A percentile compares a stretch with the other conserved stretches of the same genome.
Evolutionary conservation across 2,888 invertebrate species (phyloP).

Genomic region (Meghimatium bilineatum): DNA sequence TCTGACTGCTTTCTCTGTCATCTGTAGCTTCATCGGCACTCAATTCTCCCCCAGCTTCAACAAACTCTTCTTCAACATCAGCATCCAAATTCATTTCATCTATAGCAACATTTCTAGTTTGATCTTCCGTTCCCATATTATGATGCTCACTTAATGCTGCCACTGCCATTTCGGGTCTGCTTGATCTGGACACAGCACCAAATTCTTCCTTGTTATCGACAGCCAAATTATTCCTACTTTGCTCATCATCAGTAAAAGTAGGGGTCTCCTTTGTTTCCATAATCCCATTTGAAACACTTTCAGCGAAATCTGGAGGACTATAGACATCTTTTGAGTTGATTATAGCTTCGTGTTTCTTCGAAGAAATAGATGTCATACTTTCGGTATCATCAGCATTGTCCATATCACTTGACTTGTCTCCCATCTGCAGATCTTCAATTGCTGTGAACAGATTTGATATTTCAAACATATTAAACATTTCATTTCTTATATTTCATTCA

Average conservation of each 20-base stretch:
- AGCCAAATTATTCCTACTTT: background rate
- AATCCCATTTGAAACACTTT: background rate
- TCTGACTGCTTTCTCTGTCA: background rate
- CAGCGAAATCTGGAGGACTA: background rate
- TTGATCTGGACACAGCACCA: background rate
- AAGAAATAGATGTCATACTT: background rate
- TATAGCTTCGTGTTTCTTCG: background rate
- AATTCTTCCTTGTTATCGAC: background rate
- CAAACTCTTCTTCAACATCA: background rate
- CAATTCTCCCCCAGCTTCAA: background rate
- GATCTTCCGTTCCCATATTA: background rate
- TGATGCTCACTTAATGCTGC: background rate
- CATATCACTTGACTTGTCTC: background rate
- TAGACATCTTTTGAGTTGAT: background rate
- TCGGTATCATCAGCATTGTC: background rate
- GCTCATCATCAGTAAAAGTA: background rate
- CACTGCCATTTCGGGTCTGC: background rate
- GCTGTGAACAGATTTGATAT: background rate
- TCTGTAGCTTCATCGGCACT: background rate
- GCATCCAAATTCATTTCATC: background rate
- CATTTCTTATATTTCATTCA: too few relatives aligned
- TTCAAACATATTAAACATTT: too few relatives aligned
- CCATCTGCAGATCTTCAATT: background rate
- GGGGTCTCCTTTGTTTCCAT: background rate
- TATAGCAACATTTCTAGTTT: background rate